Conservation (phyloP, 2,888 invertebrate species). For the Drepanosiphum platanoidis region DNA sequence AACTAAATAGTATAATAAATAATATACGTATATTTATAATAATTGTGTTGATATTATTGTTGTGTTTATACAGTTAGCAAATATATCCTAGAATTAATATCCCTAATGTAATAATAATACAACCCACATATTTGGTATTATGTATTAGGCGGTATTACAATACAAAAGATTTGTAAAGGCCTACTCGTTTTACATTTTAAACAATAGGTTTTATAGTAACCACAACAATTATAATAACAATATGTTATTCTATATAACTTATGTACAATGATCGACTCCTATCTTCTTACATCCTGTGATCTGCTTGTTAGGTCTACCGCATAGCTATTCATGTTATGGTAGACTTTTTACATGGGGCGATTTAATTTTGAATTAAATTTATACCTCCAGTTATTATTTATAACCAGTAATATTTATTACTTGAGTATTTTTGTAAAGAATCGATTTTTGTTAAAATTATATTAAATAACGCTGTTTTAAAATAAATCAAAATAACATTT, state of each 20-base stretch:
- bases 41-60: conserved; percentile 11
- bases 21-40: neutral
- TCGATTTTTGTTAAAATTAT: neutral
- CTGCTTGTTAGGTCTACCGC: neutral
- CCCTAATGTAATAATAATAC: conserved; percentile 28
- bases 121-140: conserved; percentile 47
- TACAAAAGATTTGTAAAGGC: conserved; percentile 49
- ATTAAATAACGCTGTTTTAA: neutral
- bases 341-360: neutral
- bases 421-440: no score
- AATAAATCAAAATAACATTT: neutral
- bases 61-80: neutral
- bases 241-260: conserved; percentile 47
- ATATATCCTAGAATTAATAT: conserved; percentile 14
- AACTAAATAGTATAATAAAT: neutral
- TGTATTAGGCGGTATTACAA: conserved; percentile 16
- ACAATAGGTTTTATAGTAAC: conserved; percentile 47
- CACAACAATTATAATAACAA: neutral
- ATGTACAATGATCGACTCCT: conserved; percentile 25
- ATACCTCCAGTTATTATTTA: neutral
- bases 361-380: neutral
- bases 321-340: neutral
- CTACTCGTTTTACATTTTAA: conserved; percentile 54
- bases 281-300: conserved; percentile 23
- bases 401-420: no score